Base-by-base conservation (phyloP, 2,797 vertebrate species). In the Garrulus glandarius region DNA sequence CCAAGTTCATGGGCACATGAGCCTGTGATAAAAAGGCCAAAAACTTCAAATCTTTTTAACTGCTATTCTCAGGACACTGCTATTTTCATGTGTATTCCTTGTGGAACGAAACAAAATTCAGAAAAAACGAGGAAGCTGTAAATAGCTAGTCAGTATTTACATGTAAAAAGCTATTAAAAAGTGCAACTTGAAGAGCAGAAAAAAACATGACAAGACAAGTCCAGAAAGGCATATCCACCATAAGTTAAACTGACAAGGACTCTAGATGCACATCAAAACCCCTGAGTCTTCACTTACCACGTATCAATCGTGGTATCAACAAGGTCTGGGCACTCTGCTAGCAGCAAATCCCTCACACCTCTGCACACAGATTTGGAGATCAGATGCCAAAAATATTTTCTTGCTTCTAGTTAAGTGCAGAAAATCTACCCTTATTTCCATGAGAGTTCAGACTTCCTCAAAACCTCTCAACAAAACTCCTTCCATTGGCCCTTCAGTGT, bases 221-320 rank as follows among this genome's bases (percentile, higher is more conserved):
- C 34, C 81, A 91, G 50, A 83, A 94, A 95, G 87, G 68, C 81
- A 94, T 17, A 89, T 93, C 90, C 72, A 43, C 44, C 1, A 0
- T 75, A 82, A 96, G 17, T 50, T 93, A 82, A 95, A 91, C 78
- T 86, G 94, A 95, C 85, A 95, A 93, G 89, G 75, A 84, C 64
- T 87, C 67, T 11, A 75, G 72, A 70, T 60, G 78, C 70, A 74
- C 79, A 95, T 91, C 87, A 94, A 67, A 88, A 37, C 34, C 56
- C 56, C 53, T 13, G 30, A 87, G 60, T 32, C 87, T 69, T 59
- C 5, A 4, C 81, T 79, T 56, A 70, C 27, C 75, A 74, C 10
- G 0, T 34, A 96, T 67, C 84, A 88, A 4, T 60, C 3, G 0
- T 26, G 83, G 0, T 89, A 80, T 30, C 78, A 91, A 50, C 71